Conservation (phyloP, 2,797 vertebrate species). For the Sebastes elongatus region DNA sequence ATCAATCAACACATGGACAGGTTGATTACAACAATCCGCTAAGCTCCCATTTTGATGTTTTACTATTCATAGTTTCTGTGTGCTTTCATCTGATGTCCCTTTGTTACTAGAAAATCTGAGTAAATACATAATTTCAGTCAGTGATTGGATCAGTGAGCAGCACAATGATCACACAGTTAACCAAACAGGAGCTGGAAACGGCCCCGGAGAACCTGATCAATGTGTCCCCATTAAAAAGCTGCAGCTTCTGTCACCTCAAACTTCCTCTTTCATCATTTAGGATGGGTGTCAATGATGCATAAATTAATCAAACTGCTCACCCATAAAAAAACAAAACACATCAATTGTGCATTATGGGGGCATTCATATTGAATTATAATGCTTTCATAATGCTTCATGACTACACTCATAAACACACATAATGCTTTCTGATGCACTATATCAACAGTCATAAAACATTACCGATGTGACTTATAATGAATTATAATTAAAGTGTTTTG, state of each 20-base stretch:
- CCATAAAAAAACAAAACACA: background rate
- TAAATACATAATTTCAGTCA: conserved; percentile 37
- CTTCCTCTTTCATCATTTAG: background rate
- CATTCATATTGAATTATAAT: background rate
- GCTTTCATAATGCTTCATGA: background rate
- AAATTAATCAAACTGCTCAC: conserved; percentile 1
- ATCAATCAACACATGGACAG: background rate
- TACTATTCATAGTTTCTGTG: background rate
- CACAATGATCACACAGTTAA: conserved; percentile 36
- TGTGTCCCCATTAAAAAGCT: conserved; percentile 26
- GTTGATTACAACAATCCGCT: background rate
- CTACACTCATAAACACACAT: background rate
- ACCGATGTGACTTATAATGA: background rate
- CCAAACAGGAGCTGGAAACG: conserved; percentile 39
- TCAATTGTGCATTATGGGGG: background rate
- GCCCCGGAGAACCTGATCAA: conserved; percentile 40
- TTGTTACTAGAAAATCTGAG: conserved; percentile 6
- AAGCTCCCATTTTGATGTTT: background rate
- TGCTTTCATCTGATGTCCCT: conserved; percentile 22
- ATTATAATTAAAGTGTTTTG: background rate
- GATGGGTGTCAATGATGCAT: background rate
- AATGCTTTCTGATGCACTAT: background rate
- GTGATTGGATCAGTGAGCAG: conserved; percentile 44
- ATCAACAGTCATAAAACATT: background rate
- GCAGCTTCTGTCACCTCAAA: background rate